These are phyloP conservation scores for Dicyrtomina minuta DNA, from an alignment of 2,888 invertebrate genomes.

Conservation along the genomic window DNA sequence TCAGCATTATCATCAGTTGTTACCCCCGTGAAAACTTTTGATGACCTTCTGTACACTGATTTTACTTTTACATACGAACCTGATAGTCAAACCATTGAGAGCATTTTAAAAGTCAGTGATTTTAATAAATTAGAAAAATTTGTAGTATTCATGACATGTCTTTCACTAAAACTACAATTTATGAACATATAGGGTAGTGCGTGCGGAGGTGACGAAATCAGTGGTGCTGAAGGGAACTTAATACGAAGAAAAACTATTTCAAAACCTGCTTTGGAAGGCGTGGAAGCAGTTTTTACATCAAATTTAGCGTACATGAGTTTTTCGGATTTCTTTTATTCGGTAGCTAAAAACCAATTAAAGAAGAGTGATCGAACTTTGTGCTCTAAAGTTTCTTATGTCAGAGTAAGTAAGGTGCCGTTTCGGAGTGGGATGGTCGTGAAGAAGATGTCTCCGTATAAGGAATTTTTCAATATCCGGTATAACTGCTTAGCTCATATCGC, in stretches of 20 bases:
- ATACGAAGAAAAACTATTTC: background rate
- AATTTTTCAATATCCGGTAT: slow-evolving; percentile 21
- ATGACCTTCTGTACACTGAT: slow-evolving; percentile 5
- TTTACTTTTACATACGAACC: slow-evolving; percentile 17
- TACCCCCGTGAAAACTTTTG: slow-evolving; percentile 21
- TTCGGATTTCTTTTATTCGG: slow-evolving; percentile 13
- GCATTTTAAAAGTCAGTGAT: background rate
- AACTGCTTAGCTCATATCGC: no score
- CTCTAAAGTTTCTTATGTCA: background rate
- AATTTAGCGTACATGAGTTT: slow-evolving; percentile 12
- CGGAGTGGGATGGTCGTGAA: slow-evolving; percentile 9
- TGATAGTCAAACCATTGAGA: background rate
- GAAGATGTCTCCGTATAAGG: slow-evolving; percentile 9
- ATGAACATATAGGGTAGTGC: background rate
- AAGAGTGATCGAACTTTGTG: slow-evolving; percentile 15
- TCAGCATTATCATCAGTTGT: slow-evolving; percentile 16
- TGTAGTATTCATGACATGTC: background rate
- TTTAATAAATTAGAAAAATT: no score
- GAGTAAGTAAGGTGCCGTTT: slow-evolving; percentile 19
- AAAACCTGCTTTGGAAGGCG: background rate
- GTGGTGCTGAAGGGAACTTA: background rate
- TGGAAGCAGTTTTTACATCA: background rate
- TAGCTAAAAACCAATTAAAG: slow-evolving; percentile 6
- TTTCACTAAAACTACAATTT: background rate
- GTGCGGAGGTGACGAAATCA: slow-evolving; percentile 5